These are phyloP conservation scores for Mirounga angustirostris DNA, from an alignment of 2,113 vertebrate species.

Conservation along the genomic window DNA sequence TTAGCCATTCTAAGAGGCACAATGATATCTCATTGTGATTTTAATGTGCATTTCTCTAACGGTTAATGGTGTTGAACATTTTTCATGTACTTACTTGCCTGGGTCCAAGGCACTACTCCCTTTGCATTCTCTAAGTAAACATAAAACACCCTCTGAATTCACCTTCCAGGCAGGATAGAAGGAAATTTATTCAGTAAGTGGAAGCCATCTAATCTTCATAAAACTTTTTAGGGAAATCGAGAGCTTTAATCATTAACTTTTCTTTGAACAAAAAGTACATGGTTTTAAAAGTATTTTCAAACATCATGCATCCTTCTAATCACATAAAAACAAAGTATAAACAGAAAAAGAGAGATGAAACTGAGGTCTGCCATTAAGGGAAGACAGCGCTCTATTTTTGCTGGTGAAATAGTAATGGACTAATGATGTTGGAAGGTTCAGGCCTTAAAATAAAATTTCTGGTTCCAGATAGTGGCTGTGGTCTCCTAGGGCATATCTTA, in stretches of 20 bases:
- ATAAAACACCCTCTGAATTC: not conserved
- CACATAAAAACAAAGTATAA: slow-evolving; percentile 18
- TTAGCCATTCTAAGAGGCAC: not conserved
- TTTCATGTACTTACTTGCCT: not conserved
- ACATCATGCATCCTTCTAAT: not conserved
- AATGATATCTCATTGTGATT: not conserved
- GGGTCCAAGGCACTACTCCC: not conserved
- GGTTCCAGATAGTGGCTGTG: slow-evolving; percentile 47
- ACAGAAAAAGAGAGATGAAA: slow-evolving; percentile 39
- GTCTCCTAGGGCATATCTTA: slow-evolving; percentile 63
- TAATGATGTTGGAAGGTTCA: not conserved
- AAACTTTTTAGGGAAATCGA: not conserved
- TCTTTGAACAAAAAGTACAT: slow-evolving; percentile 47
- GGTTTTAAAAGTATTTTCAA: slow-evolving; percentile 51
- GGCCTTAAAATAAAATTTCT: slow-evolving; percentile 61
- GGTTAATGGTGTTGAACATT: not conserved
- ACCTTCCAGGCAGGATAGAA: not conserved
- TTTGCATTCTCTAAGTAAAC: not conserved
- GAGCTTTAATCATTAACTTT: slow-evolving; percentile 3
- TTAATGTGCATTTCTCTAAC: not conserved
- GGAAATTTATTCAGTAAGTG: slow-evolving; percentile 1
- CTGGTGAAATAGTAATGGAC: not conserved
- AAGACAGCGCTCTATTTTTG: slow-evolving; percentile 40
- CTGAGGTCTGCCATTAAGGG: not conserved
- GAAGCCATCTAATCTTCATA: not conserved